These are phyloP conservation scores for Marmota flaviventris DNA, from an alignment of 2,113 vertebrate genomes.

Conservation along the genomic window DNA sequence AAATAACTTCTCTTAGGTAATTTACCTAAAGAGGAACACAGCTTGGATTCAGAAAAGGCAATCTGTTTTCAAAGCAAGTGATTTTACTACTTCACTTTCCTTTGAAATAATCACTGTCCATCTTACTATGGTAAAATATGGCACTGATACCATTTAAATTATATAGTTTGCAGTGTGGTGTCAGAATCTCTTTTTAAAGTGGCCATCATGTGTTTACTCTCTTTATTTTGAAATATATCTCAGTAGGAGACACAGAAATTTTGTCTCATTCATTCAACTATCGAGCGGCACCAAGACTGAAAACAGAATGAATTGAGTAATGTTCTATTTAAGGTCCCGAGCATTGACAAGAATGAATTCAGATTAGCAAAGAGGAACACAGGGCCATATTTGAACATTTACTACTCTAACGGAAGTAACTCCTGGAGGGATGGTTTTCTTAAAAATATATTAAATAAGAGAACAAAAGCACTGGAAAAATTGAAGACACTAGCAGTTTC, in stretches of 20 bases:
- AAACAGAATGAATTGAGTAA: background rate
- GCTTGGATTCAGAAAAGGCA: background rate
- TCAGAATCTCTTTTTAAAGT: background rate
- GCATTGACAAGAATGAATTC: background rate
- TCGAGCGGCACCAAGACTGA: background rate
- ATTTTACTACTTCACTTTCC: background rate
- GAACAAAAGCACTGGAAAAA: conserved; percentile 26
- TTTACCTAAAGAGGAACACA: background rate
- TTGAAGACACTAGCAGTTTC: conserved; percentile 58
- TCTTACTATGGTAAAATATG: background rate
- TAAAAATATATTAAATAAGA: conserved; percentile 52
- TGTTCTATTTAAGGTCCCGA: conserved; percentile 46
- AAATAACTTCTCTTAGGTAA: background rate
- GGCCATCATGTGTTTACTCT: background rate
- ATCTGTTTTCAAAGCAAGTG: background rate
- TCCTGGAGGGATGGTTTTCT: background rate
- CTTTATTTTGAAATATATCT: conserved; percentile 5
- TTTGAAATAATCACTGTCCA: background rate
- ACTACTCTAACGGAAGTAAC: conserved; percentile 29
- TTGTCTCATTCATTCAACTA: background rate
- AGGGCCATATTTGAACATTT: conserved; percentile 6
- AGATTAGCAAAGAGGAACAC: background rate
- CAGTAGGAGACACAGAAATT: background rate
- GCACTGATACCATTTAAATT: background rate
- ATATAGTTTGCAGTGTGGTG: background rate